Evolutionary conservation across 1,140 invertebrate species (phyloP), one percentile per base, ranked within the genome.

Genomic region (Triops cancriformis): DNA sequence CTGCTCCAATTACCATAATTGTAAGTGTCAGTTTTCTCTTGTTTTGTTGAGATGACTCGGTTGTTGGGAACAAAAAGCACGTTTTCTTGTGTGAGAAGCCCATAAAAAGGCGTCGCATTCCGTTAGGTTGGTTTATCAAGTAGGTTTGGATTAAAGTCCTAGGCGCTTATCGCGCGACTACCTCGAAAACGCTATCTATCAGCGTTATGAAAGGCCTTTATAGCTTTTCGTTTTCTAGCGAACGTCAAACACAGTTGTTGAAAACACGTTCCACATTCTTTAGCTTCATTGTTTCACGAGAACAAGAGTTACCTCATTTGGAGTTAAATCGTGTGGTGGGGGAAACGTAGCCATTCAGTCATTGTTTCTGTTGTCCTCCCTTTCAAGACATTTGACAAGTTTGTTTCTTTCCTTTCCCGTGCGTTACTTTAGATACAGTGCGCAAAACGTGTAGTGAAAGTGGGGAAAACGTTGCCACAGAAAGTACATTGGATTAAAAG

Each of bases 401-500:
- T 64, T n/a, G n/a, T n/a, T n/a, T n/a, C n/a, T 64, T 64, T 64
- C 31, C 31, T 64, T 64, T 64, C 51, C n/a, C 18, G 14, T 64
- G 51, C 23, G 18, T 64, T 64, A 23, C 14, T 14, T n/a, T 64
- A 64, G 23, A 18, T 64, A 14, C 51, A 23, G 51, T 64, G 23
- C 6, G 51, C 14, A n/a, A 18, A 18, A 18, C 18, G 51, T 23
- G 7, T n/a, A 9, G 51, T 64, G 51, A 64, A 64, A 18, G 28
- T 75, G 26, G 31, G n/a, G n/a, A n/a, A 75, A 75, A 75, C 74
- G 10, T 64, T 64, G 51, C 23, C 14, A 64, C 51, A 14, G 51
- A 64, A 37, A 37, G 18, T 6, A 64, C 10, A 64, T 64, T 64
- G 51, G 51, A 64, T n/a, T 23, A 64, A 23, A 64, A 10, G 6